A percentile compares a stretch with the other conserved stretches of the same genome.
These are phyloP conservation scores for Adelges cooleyi DNA, from an alignment of 1,140 invertebrate genomes.

Conservation along the genomic window DNA sequence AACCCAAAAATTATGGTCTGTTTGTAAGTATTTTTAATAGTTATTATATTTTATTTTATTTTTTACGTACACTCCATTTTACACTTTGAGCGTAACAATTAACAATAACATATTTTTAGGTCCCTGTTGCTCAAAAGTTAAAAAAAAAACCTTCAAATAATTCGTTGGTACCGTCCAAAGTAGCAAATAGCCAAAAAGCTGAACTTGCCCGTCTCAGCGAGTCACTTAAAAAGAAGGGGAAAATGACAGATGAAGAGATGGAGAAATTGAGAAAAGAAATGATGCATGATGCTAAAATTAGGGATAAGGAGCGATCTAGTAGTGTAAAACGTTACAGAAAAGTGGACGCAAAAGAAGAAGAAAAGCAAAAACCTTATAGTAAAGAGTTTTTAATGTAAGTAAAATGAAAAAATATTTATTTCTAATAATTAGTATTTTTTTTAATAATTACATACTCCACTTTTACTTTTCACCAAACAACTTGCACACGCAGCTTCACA, in stretches of 20 bases:
- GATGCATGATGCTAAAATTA: constrained; percentile 62
- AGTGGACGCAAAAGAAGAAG: constrained; percentile 48
- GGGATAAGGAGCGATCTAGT: constrained; percentile 53
- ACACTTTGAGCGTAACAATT: too few species aligned
- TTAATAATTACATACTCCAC: too few species aligned
- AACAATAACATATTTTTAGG: not conserved
- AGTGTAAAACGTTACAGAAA: constrained; percentile 53
- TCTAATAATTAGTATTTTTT: too few species aligned
- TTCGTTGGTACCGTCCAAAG: not conserved
- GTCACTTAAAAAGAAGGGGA: constrained; percentile 12
- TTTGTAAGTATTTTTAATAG: not conserved
- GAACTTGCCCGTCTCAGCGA: not conserved
- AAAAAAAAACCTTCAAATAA: not conserved
- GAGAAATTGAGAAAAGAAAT: constrained; percentile 62
- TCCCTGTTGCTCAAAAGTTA: not conserved
- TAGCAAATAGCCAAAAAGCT: not conserved
- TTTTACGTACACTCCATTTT: too few species aligned
- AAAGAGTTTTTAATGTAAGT: constrained; percentile 40
- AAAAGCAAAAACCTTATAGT: constrained; percentile 41
- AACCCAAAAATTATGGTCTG: not conserved
- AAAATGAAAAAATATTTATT: not conserved
- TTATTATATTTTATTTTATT: too few species aligned
- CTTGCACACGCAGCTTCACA: constrained; percentile 52
- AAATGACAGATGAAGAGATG: constrained; percentile 59
- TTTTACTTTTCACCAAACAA: constrained; percentile 46